phyloP scores from a whole-genome alignment of 2,888 invertebrate species.

The Mesorhabditis spiculigera region DNA sequence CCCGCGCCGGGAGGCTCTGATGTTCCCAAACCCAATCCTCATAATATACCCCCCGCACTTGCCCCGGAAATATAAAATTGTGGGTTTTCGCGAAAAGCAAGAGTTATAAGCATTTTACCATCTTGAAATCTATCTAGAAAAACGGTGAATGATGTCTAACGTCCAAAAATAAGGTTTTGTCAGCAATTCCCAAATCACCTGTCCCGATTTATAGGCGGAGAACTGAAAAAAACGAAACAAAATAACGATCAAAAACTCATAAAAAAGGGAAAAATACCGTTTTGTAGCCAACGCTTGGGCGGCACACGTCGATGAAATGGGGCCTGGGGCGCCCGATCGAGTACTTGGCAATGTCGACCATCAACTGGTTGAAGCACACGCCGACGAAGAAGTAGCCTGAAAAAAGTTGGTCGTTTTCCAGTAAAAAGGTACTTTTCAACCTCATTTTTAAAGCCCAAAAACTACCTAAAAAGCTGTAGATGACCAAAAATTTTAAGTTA shows the following conservation, averaged over 20 bases:
- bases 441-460: too few relatives aligned
- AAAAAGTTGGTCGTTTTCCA: neutral
- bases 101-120: too few relatives aligned
- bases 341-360: constrained; percentile 89
- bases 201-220: neutral
- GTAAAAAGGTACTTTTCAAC: neutral
- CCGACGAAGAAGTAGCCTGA: constrained; percentile 58
- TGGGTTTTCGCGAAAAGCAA: too few relatives aligned
- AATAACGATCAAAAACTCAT: neutral
- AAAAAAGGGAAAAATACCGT: constrained; percentile 12
- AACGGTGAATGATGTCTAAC: too few relatives aligned
- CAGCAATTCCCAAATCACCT: neutral
- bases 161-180: neutral
- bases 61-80: too few relatives aligned
- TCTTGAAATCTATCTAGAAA: too few relatives aligned
- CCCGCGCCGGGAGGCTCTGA: too few relatives aligned
- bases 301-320: constrained; percentile 85
- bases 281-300: constrained; percentile 64
- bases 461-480: too few relatives aligned
- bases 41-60: too few relatives aligned
- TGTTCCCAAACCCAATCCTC: too few relatives aligned
- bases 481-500: too few relatives aligned
- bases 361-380: constrained; percentile 56
- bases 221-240: neutral
- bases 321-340: constrained; percentile 86